Evolutionary conservation across 2,113 vertebrate species (phyloP).

Genomic region (Lophotis ruficrista): DNA sequence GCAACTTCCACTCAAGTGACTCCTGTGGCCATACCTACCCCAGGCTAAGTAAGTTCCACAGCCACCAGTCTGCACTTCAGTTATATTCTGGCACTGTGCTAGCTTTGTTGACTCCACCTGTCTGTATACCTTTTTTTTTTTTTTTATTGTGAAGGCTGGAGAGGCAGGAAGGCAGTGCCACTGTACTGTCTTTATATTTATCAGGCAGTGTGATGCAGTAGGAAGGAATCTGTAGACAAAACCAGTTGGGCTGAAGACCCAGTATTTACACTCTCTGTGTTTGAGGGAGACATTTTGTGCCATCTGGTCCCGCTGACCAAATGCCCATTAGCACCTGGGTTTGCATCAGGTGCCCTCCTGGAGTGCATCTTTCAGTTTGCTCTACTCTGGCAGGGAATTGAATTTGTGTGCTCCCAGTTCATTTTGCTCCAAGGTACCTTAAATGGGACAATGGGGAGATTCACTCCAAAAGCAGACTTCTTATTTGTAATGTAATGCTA

Average conservation of each 20-base stretch:
- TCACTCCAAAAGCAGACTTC: background rate
- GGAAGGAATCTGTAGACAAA: background rate
- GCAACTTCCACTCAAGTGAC: background rate
- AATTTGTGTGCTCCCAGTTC: background rate
- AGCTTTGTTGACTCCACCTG: background rate
- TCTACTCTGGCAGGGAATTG: background rate
- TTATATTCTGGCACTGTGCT: background rate
- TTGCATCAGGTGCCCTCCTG: background rate
- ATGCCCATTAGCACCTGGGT: background rate
- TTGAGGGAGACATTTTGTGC: background rate
- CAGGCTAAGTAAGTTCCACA: background rate
- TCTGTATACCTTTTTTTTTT: background rate
- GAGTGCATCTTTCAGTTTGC: background rate
- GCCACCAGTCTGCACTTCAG: background rate
- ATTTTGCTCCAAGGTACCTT: background rate
- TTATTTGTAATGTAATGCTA: background rate
- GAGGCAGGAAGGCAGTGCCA: background rate
- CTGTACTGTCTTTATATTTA: background rate
- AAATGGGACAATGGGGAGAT: background rate
- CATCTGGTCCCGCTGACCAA: background rate
- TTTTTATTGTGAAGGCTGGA: background rate
- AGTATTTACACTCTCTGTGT: background rate
- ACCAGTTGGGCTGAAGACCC: background rate
- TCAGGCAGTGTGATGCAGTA: background rate
- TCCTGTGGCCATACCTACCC: background rate